Conservation (phyloP, 2,113 vertebrate species). For the Rattus norvegicus region GRCr8 NC_086020.1:108446501-108447000, state of each 20-base stretch:
- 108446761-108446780: slow-evolving; percentile 34
- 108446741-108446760: background rate
- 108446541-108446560: slow-evolving; percentile 84
- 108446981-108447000: background rate
- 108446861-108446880: slow-evolving; percentile 15
- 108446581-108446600: slow-evolving; percentile 81
- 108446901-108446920: background rate
- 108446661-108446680: slow-evolving; percentile 56
- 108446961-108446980: background rate
- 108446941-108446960: background rate
- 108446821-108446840: background rate
- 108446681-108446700: slow-evolving; percentile 67
- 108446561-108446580: slow-evolving; percentile 74
- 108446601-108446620: slow-evolving; percentile 74
- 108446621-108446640: slow-evolving; percentile 79
- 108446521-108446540: slow-evolving; percentile 77
- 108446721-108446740: slow-evolving; percentile 23
- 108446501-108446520: slow-evolving; percentile 83
- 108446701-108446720: slow-evolving; percentile 63
- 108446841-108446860: slow-evolving; percentile 4
- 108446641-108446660: slow-evolving; percentile 78
- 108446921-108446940: slow-evolving; percentile 14
- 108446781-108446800: background rate
- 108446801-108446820: background rate
- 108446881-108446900: background rate